phyloP scores from a whole-genome alignment of 2,113 vertebrate genomes.

The Cololabis saira region DNA sequence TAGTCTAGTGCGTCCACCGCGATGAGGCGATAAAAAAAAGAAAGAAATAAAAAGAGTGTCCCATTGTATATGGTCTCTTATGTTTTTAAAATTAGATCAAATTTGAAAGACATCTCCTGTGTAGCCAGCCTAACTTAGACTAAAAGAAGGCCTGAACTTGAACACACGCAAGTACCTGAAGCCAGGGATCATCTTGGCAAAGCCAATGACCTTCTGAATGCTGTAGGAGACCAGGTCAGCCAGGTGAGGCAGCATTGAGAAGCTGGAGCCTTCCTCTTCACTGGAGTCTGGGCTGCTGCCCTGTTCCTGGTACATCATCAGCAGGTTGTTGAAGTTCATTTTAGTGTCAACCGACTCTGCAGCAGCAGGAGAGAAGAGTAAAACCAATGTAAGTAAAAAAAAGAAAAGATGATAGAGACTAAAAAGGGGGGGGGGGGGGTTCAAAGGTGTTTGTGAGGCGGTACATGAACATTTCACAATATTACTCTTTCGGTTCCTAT shows the following conservation, averaged over 20 bases:
- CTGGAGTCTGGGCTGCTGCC: slow-evolving; percentile 81
- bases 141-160: background rate
- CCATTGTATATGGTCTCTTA: no score
- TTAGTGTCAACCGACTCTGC: slow-evolving; percentile 84
- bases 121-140: background rate
- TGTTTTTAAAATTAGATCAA: no score
- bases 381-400: fast-evolving
- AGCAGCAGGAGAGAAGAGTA: background rate
- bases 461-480: background rate
- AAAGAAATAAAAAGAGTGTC: no score
- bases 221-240: slow-evolving; percentile 97
- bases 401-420: background rate
- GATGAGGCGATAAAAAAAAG: no score
- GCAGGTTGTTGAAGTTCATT: slow-evolving; percentile 84
- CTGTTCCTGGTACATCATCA: slow-evolving; percentile 84
- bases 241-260: slow-evolving; percentile 95
- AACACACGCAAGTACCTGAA: slow-evolving; percentile 87
- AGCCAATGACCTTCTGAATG: slow-evolving; percentile 97
- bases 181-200: slow-evolving; percentile 98
- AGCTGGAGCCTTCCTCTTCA: slow-evolving; percentile 77
- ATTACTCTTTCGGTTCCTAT: no score
- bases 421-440: background rate
- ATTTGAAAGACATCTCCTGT: no score
- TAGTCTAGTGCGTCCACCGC: no score
- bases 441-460: background rate